Percentiles rank a stretch among this genome's conserved stretches.
Evolutionary conservation across 2,888 invertebrate genomes (phyloP).

Genomic region (Tenthredo scrophulariae): DNA sequence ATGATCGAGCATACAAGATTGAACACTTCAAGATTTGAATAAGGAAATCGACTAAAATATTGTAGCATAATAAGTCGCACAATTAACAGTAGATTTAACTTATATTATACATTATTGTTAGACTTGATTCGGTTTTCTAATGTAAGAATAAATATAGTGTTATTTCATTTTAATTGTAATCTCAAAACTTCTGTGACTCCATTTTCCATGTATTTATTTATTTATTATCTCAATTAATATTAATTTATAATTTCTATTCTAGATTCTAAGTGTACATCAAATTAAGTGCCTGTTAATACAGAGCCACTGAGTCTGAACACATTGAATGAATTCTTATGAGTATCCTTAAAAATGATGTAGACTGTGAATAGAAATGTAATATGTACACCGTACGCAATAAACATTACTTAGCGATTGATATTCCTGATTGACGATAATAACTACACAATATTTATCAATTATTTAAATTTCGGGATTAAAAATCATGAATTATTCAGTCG

Average conservation of each 20-base stretch:
- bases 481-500: conserved; percentile 11
- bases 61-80: neutral
- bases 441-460: neutral
- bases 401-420: conserved; percentile 39
- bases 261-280: neutral
- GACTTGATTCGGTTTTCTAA: neutral
- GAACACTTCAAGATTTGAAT: neutral
- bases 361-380: neutral
- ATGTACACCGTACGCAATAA: conserved; percentile 26
- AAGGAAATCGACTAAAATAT: neutral
- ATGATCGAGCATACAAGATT: conserved; percentile 54
- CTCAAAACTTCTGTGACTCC: too few species aligned
- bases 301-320: neutral
- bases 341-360: conserved; percentile 1
- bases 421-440: neutral
- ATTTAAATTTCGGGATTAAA: neutral
- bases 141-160: neutral
- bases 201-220: neutral
- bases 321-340: neutral
- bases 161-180: neutral
- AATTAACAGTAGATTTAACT: neutral
- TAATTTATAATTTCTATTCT: conserved; percentile 18
- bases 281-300: conserved; percentile 2
- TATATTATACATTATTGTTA: neutral
- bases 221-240: neutral